Base-by-base conservation (phyloP, 23 tunicate species). In the Ciona savignyi region DNA sequence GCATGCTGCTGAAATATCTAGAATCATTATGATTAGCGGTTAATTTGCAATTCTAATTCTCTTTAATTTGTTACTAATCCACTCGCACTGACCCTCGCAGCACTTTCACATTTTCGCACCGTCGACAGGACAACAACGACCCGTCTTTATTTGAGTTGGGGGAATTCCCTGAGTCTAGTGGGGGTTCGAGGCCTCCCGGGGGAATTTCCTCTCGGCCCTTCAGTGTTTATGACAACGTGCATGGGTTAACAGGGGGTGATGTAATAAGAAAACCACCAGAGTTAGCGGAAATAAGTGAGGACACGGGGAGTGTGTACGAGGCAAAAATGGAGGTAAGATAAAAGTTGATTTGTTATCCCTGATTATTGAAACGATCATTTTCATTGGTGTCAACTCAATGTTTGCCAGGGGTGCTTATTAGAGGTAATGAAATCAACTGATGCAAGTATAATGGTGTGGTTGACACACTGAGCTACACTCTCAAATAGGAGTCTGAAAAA, bases 101-200 rank as follows among this genome's bases (percentile, higher is more conserved):
- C 67, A 63, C 24, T 63, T 25, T n/a, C 78, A 74, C 78, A 74
- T 74, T 74, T 74, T 74, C 78, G 51, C 61, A 74, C 68, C 78
- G 78, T 74, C 78, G 78, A 74, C 78, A 74, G 78, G 78, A 68
- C 21, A 65, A 24, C 69, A 74, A 51, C 78, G 78, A 21, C 29
- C 69, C 33, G 64, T 74, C 69, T 74, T 60, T 32, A 29, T 74
- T 32, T 74, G 78, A 74, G 15, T 42, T 15, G 56, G 56, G 56
- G 15, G 56, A 42, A 42, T 6, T 42, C 56, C 56, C 56, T 9
- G 56, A 42, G 11, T 42, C 56, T 15, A 15, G 56, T 15, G 56
- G 56, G 56, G 56, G 9, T 42, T 42, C 56, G 56, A 15, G 30
- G 70, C 31, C 1, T 27, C 19, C 30, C 20, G 34, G 70, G 70